These are phyloP conservation scores for Salvator merianae DNA, from an alignment of 2,113 vertebrate species.

Conservation along the genomic window DNA sequence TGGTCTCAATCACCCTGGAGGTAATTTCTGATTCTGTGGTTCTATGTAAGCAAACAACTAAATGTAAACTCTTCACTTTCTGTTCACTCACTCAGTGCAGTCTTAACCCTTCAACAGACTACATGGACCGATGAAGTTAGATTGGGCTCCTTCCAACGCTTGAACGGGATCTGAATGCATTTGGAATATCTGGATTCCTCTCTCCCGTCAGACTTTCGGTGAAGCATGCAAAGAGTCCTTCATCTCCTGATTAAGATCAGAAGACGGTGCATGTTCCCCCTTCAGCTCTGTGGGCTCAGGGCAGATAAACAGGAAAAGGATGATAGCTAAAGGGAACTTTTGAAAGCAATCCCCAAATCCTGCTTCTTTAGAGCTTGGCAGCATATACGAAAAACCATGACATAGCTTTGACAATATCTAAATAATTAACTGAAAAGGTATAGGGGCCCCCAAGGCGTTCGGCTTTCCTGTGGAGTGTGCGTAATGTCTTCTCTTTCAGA, in stretches of 20 bases:
- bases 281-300: no score
- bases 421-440: conserved; percentile 53
- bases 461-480: not conserved
- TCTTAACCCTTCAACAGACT: no score
- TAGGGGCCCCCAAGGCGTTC: conserved; percentile 50
- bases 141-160: no score
- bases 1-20: no score
- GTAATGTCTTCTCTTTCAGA: conserved; percentile 26
- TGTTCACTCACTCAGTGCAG: no score
- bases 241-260: not conserved
- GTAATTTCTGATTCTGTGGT: no score
- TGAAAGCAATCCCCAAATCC: not conserved
- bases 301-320: not conserved
- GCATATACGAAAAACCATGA: conserved; percentile 24
- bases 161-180: no score
- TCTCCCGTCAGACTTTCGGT: no score
- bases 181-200: no score
- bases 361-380: conserved; percentile 39
- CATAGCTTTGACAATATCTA: conserved; percentile 46
- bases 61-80: no score
- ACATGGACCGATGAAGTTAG: no score
- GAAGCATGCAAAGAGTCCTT: not conserved
- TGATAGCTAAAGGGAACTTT: accelerated
- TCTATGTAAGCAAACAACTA: no score
- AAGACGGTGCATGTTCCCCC: not conserved